phyloP scores from a whole-genome alignment of 2,113 vertebrate genomes.

The Salvelinus alpinus region DNA sequence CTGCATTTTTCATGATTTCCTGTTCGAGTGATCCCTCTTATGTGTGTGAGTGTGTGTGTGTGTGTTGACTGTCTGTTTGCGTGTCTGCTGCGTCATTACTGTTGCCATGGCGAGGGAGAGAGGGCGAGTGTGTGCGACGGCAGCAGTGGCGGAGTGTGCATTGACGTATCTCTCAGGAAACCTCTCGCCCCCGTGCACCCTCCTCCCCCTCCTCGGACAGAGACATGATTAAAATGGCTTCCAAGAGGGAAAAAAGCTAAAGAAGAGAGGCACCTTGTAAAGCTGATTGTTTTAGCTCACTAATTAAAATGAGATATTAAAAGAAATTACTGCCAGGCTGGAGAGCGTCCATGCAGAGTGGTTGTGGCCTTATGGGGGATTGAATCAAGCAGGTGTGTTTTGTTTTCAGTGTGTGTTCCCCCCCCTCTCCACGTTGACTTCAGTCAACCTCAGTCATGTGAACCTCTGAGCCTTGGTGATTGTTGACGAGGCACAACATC shows the following conservation, averaged over 20 bases:
- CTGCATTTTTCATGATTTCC: constrained; percentile 48
- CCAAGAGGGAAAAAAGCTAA: no score
- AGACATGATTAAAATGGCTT: constrained; percentile 1
- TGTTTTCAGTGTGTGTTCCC: constrained; percentile 3
- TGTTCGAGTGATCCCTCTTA: neutral
- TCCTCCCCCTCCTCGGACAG: neutral
- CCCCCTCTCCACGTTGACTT: neutral
- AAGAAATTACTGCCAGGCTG: neutral
- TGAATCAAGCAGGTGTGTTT: neutral
- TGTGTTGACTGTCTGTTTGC: neutral
- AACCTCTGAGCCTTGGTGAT: neutral
- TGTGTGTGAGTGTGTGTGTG: constrained; percentile 3
- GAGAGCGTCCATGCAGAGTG: neutral
- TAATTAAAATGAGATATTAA: constrained; percentile 1
- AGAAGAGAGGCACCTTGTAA: neutral
- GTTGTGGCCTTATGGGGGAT: constrained; percentile 8
- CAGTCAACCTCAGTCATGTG: neutral
- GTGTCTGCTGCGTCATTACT: constrained; percentile 60
- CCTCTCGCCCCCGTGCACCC: constrained; percentile 39
- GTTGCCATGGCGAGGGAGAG: constrained; percentile 81
- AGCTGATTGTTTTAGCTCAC: constrained; percentile 5
- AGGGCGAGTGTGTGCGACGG: constrained; percentile 39
- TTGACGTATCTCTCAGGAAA: constrained; percentile 62
- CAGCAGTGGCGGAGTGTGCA: constrained; percentile 56
- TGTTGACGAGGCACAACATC: neutral